Evolutionary conservation across 2,888 invertebrate genomes (phyloP).

Genomic region (Venusia cambrica): DNA sequence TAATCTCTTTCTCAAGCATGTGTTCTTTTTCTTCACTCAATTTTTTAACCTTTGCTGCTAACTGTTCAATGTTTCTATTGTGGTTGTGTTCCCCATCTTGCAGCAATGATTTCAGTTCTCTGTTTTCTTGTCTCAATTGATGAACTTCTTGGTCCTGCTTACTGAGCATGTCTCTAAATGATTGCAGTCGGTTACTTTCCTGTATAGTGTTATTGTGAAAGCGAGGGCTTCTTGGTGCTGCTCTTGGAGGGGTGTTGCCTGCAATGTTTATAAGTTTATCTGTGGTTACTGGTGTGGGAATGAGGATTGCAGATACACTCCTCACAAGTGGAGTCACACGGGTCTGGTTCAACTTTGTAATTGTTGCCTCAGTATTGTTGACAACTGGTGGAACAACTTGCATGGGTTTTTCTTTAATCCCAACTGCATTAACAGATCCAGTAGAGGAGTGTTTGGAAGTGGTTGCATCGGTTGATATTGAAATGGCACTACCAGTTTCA

Average conservation of each 20-base stretch:
- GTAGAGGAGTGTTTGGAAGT: slow-evolving; percentile 55
- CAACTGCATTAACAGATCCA: slow-evolving; percentile 42
- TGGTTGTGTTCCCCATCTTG: slow-evolving; percentile 57
- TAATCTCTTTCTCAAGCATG: slow-evolving; percentile 51
- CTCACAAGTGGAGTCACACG: slow-evolving; percentile 60
- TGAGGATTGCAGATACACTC: slow-evolving; percentile 68
- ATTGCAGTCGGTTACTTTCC: slow-evolving; percentile 57
- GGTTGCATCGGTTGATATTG: slow-evolving; percentile 48
- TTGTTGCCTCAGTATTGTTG: slow-evolving; percentile 47
- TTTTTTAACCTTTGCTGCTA: slow-evolving; percentile 57
- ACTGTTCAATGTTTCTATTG: slow-evolving; percentile 50
- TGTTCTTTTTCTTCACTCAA: slow-evolving; percentile 55
- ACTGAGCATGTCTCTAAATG: slow-evolving; percentile 58
- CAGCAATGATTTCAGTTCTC: slow-evolving; percentile 56
- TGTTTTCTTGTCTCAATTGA: slow-evolving; percentile 60
- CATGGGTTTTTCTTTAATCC: slow-evolving; percentile 60
- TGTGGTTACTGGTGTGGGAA: slow-evolving; percentile 63
- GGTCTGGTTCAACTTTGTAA: slow-evolving; percentile 33
- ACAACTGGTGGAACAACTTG: slow-evolving; percentile 69
- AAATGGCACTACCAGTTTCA: slow-evolving; percentile 65
- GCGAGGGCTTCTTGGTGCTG: slow-evolving; percentile 60
- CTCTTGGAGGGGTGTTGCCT: slow-evolving; percentile 61
- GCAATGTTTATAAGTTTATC: slow-evolving; percentile 66
- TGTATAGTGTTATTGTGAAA: slow-evolving; percentile 43
- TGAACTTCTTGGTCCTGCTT: slow-evolving; percentile 67